Evolutionary conservation across 2,888 invertebrate genomes (phyloP), one percentile per base, ranked within the genome.

Genomic region (Ectobius pallidus): DNA sequence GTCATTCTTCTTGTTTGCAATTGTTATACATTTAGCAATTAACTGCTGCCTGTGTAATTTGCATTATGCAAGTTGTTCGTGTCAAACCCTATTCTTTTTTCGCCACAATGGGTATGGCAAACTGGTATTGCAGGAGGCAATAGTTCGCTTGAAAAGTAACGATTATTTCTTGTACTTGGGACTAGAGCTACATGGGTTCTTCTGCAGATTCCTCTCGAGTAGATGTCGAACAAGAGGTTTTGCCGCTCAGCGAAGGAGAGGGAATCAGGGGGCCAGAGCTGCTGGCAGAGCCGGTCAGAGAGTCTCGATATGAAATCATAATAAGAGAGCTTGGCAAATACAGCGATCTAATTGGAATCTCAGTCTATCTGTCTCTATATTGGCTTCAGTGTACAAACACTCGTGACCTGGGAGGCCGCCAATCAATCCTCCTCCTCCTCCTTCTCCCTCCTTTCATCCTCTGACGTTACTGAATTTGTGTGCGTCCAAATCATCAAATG

Each of bases 261-360:
- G 3, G 16, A 14, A 7, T n/a, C n/a, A 2, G n/a, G n/a, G 3
- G 16, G 14, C 46, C 18, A n/a, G 16, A 46, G 22, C 46, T 44
- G 25, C 25, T 18, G 46, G 7, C 27, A 11, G 44, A 14, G 27
- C 25, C 22, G 20, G 3, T 22, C 11, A n/a, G 20, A 32, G 22
- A 44, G 20, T 20, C 62, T 46, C 69, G 71, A 74, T 73, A 69
- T 65, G 69, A 74, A 74, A 74, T 74, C 74, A 74, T 74, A 74
- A 74, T 74, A 74, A 74, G 74, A 74, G 74, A 74, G 74, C 72
- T 72, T 63, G 72, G 74, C 63, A 74, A 74, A 74, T 74, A 74
- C 74, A 67, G 58, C 72, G 49, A 74, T 74, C 74, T 74, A 74
- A 74, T 74, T 74, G 74, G 63, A 74, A 74, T 74, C 74, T 52